phyloP scores from a whole-genome alignment of 2,113 vertebrate species.

The Merops nubicus region DNA sequence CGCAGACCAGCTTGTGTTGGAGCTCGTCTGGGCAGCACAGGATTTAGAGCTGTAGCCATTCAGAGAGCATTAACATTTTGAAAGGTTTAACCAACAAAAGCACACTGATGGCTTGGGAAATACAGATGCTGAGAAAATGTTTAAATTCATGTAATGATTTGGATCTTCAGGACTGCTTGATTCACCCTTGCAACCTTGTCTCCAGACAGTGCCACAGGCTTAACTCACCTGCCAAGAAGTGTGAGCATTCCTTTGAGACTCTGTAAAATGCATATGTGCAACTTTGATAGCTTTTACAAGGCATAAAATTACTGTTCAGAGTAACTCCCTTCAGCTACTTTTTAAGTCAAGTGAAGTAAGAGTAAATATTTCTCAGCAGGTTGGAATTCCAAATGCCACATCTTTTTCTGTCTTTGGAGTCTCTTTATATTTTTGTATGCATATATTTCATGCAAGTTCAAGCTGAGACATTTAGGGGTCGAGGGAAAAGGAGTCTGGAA shows the following conservation, averaged over 20 bases:
- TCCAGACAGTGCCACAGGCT: constrained; percentile 61
- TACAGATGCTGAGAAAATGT: constrained; percentile 55
- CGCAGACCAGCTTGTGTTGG: neutral
- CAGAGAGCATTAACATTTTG: constrained; percentile 42
- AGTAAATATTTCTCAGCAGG: constrained; percentile 69
- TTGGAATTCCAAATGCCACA: constrained; percentile 61
- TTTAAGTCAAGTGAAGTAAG: constrained; percentile 60
- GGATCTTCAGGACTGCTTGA: constrained; percentile 47
- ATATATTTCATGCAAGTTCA: constrained; percentile 39
- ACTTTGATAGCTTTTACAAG: constrained; percentile 67
- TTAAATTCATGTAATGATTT: constrained; percentile 58
- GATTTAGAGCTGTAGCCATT: neutral
- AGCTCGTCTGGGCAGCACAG: neutral
- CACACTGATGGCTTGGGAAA: constrained; percentile 44
- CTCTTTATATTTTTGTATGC: constrained; percentile 50
- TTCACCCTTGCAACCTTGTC: constrained; percentile 57
- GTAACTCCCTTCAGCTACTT: constrained; percentile 61
- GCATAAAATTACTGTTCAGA: constrained; percentile 57
- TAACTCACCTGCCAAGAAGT: constrained; percentile 64
- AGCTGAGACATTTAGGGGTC: constrained; percentile 49
- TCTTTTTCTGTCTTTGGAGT: constrained; percentile 26
- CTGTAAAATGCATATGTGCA: constrained; percentile 62
- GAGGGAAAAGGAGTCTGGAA: constrained; percentile 24
- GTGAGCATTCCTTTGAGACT: constrained; percentile 26
- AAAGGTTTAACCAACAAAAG: constrained; percentile 58